Evolutionary conservation across 2,888 invertebrate species (phyloP), one percentile per base, ranked within the genome.

Genomic region (Aspidiotus destructor): DNA sequence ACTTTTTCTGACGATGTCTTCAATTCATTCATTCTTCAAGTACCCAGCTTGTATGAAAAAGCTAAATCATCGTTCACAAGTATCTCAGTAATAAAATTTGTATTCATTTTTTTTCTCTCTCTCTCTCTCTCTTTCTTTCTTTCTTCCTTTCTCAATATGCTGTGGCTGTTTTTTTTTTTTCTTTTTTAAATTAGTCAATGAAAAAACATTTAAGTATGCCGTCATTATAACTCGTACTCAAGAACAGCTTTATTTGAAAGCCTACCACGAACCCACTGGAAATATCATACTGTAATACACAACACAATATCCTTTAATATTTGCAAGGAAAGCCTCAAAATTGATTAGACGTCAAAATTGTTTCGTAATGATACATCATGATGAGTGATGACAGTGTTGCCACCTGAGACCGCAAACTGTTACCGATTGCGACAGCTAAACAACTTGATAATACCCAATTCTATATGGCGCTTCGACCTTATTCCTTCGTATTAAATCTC

Each of bases 271-370:
- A 28, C 28, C 28, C 28, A 28, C 28, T 5, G 28, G 28, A 28
- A 28, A 28, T 28, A 28, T 28, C 28, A 28, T 28, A 28, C 5
- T 28, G 28, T 28, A 28, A 28, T 28, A 28, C 5, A 5, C 28
- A 5, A 28, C 28, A 28, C 5, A 28, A 28, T 5, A 28, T 28
- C 28, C 28, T 1, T 28, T 28, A 28, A 28, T 28, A 28, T 28
- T 48, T n/a, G 11, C 48, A n/a, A n/a, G 48, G 6, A 48, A n/a
- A n/a, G 48, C n/a, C 48, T 48, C 58, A 40, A 65, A 65, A 65
- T 65, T 65, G 65, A 65, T 65, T 65, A 65, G 65, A 65, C 48
- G 65, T 65, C 65, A 65, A 65, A 65, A 65, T 65, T 58, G 65
- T 65, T 58, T 65, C 65, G 65, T 58, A 58, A 48, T 65, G 65